Evolutionary conservation across 2,797 vertebrate genomes (phyloP).

Genomic region (Pantherophis alleghaniensis): DNA sequence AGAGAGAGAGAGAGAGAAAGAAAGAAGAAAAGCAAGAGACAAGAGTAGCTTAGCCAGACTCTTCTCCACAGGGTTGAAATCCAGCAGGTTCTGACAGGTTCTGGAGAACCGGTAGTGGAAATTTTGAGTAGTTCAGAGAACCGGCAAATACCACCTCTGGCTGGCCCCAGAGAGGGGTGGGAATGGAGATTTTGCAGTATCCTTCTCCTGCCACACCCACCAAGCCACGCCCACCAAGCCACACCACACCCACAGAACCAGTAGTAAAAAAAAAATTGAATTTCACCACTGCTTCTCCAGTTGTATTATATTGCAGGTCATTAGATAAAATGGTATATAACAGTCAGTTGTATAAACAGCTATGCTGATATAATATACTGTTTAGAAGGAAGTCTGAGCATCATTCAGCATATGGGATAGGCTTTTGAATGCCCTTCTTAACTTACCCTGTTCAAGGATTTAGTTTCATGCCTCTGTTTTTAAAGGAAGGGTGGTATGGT

Average conservation of each 20-base stretch:
- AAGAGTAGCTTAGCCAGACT: constrained; percentile 57
- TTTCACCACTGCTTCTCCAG: constrained; percentile 36
- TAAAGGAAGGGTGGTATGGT: constrained; percentile 9
- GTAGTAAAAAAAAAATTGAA: too few species aligned
- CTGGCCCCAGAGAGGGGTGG: too few species aligned
- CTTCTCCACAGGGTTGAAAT: constrained; percentile 18
- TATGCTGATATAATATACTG: constrained; percentile 53
- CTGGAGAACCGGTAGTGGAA: too few species aligned
- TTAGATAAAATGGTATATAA: constrained; percentile 65
- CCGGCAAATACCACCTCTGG: too few species aligned
- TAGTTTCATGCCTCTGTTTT: constrained; percentile 43
- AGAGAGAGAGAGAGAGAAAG: constrained; percentile 10
- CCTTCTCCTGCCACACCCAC: too few species aligned
- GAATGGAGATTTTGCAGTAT: too few species aligned
- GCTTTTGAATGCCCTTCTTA: constrained; percentile 44
- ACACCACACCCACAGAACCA: too few species aligned
- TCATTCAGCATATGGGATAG: constrained; percentile 49
- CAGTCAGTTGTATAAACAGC: constrained; percentile 46
- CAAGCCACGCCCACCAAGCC: too few species aligned
- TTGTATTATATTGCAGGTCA: constrained; percentile 47
- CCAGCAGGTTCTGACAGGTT: too few species aligned
- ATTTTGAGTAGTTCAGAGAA: too few species aligned
- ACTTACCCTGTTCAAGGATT: constrained; percentile 42
- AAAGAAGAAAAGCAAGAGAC: constrained; percentile 41
- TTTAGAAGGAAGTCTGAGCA: constrained; percentile 60